These are phyloP conservation scores for Pristionchus japonicus DNA, from an alignment of 2,888 invertebrate genomes.

Conservation along the genomic window DNA sequence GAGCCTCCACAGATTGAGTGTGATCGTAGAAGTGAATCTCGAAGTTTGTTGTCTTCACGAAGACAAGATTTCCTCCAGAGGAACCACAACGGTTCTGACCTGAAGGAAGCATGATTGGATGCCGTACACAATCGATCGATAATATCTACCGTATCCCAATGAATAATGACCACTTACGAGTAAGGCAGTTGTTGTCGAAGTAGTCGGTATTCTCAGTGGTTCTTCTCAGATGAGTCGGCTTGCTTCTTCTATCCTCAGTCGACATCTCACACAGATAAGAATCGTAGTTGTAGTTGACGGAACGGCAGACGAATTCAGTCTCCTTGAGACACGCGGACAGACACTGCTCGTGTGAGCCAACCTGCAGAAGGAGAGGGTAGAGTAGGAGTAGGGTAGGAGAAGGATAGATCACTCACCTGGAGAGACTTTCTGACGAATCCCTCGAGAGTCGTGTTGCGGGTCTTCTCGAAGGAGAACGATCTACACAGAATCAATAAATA, in stretches of 20 bases:
- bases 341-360: slow-evolving; percentile 77
- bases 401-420: slow-evolving; percentile 62
- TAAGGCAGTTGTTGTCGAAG: slow-evolving; percentile 79
- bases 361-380: slow-evolving; percentile 61
- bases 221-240: slow-evolving; percentile 78
- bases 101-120: slow-evolving; percentile 49
- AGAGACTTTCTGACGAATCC: slow-evolving; percentile 77
- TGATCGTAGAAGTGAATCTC: slow-evolving; percentile 75
- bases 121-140: background rate
- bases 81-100: slow-evolving; percentile 75
- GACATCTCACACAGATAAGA: slow-evolving; percentile 77
- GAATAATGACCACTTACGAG: slow-evolving; percentile 73
- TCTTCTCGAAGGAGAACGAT: slow-evolving; percentile 78
- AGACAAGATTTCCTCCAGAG: slow-evolving; percentile 74
- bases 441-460: slow-evolving; percentile 78
- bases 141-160: background rate
- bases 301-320: slow-evolving; percentile 78
- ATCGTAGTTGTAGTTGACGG: slow-evolving; percentile 78
- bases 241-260: slow-evolving; percentile 78
- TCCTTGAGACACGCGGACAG: slow-evolving; percentile 78
- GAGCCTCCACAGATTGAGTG: slow-evolving; percentile 74
- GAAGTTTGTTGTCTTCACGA: slow-evolving; percentile 75
- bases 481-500: slow-evolving; percentile 40
- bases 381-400: background rate
- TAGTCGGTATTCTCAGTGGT: slow-evolving; percentile 77